phyloP scores from a whole-genome alignment of 2,888 invertebrate species.

The Octodonta nipae region DNA sequence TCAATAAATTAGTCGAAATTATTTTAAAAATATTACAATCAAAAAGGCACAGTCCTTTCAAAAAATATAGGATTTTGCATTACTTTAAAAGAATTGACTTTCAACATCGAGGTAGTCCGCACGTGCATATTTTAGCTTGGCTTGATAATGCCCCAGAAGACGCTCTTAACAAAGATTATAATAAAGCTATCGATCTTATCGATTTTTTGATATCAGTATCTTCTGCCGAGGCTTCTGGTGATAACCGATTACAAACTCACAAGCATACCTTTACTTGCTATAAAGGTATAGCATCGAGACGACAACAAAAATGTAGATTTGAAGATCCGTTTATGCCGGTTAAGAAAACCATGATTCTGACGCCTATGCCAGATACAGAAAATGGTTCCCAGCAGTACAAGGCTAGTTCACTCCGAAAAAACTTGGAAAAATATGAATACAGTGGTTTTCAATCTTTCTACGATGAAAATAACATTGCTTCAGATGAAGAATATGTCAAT shows the following conservation, averaged over 20 bases:
- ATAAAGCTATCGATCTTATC: not conserved
- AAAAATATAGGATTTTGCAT: conserved; percentile 20
- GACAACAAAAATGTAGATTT: not conserved
- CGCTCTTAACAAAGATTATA: not conserved
- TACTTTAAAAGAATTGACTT: conserved; percentile 29
- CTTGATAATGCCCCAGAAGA: conserved; percentile 3
- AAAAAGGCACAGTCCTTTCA: conserved; percentile 24
- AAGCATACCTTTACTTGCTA: conserved; percentile 1
- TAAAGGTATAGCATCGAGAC: not conserved
- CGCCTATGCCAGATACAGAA: not conserved
- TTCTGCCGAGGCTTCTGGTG: not conserved
- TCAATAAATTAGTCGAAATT: conserved; percentile 25
- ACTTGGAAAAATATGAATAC: conserved; percentile 2
- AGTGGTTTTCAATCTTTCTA: conserved; percentile 3
- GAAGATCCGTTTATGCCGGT: not conserved
- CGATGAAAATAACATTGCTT: conserved; percentile 13
- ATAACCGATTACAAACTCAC: not conserved
- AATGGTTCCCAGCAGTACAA: not conserved
- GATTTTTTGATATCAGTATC: not conserved
- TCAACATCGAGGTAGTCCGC: conserved; percentile 28
- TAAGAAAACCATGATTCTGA: not conserved
- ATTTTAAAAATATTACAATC: conserved; percentile 18
- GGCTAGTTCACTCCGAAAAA: not conserved
- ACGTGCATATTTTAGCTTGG: conserved; percentile 8
- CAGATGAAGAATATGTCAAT: conserved; percentile 19